Evolutionary conservation across 2,888 invertebrate genomes (phyloP).

Genomic region (Eutolmus rufibarbis): DNA sequence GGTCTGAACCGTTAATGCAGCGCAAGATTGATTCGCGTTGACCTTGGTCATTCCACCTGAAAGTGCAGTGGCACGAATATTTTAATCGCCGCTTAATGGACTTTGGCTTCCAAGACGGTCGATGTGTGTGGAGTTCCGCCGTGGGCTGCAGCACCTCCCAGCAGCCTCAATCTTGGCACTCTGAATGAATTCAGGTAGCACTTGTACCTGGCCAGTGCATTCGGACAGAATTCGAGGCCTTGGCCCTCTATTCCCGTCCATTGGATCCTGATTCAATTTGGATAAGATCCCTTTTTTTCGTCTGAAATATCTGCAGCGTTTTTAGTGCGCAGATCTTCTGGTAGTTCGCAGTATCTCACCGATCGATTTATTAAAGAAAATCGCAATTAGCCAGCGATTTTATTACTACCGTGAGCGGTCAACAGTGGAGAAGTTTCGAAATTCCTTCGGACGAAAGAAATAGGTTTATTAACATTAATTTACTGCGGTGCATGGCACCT

Average conservation of each 20-base stretch:
- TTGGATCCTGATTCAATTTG: neutral
- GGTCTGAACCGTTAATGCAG: conserved; percentile 19
- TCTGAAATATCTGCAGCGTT: neutral
- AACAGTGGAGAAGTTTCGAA: conserved; percentile 7
- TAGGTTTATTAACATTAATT: neutral
- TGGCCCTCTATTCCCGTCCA: neutral
- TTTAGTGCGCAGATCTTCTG: neutral
- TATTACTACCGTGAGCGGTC: neutral
- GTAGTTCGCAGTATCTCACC: neutral
- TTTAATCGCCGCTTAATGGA: conserved; percentile 8
- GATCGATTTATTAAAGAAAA: conserved; percentile 16
- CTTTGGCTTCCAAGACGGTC: neutral
- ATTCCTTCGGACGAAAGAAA: neutral
- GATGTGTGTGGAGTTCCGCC: neutral
- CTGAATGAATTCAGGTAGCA: neutral
- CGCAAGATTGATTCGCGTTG: conserved; percentile 33
- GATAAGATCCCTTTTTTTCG: neutral
- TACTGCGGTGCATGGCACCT: neutral
- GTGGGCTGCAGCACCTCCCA: neutral
- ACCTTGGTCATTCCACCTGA: conserved; percentile 23
- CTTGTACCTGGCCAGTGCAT: neutral
- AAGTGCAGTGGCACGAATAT: conserved; percentile 20
- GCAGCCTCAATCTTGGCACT: neutral
- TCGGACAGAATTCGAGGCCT: neutral
- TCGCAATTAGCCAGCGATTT: neutral